These are phyloP conservation scores for Tringa solitaria DNA, from an alignment of 2,113 vertebrate species.

Conservation along the genomic window DNA sequence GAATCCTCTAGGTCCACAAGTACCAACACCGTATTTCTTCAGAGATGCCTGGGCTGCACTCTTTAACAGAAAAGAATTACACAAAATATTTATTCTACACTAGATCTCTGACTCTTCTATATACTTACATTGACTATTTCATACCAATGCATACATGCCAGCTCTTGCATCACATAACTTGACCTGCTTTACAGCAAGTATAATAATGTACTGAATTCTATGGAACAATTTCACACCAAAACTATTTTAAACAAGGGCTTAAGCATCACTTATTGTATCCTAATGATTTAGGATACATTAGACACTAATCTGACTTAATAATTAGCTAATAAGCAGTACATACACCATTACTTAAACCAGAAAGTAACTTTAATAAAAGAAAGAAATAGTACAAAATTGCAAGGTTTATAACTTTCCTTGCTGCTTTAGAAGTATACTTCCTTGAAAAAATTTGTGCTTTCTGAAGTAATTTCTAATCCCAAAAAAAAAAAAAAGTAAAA, in stretches of 20 bases:
- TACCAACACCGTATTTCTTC: constrained; percentile 94
- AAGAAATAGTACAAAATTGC: background rate
- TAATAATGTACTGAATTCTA: background rate
- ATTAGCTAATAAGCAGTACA: background rate
- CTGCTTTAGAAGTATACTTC: background rate
- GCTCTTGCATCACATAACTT: background rate
- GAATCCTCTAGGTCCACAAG: constrained; percentile 95
- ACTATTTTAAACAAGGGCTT: background rate
- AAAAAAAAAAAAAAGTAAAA: background rate
- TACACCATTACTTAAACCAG: background rate
- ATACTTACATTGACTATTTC: background rate
- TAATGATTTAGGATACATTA: background rate
- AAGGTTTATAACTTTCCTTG: background rate
- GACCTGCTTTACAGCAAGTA: background rate
- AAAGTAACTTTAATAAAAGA: background rate
- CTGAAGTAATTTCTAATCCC: background rate
- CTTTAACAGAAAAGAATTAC: constrained; percentile 62
- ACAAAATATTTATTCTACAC: background rate
- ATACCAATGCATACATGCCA: background rate
- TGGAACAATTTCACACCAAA: background rate
- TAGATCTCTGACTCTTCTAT: background rate
- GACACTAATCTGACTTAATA: background rate
- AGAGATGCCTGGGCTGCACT: constrained; percentile 87
- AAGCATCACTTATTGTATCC: background rate
- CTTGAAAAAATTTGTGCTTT: background rate